Base-by-base conservation (phyloP, 2,797 vertebrate genomes). In the Discoglossus pictus region DNA sequence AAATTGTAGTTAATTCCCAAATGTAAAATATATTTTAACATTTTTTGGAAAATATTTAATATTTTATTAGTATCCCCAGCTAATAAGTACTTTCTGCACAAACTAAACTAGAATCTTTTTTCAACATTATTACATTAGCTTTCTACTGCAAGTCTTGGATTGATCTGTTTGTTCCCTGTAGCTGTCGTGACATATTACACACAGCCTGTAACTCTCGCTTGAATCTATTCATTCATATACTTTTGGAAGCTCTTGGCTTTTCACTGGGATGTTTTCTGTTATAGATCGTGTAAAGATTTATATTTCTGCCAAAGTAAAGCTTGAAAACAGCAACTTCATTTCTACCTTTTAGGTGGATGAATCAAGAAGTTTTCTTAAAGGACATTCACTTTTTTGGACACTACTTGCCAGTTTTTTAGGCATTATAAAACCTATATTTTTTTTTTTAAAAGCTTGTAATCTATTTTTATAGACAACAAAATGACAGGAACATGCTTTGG, bases 161-260 rank as follows among this genome's bases (percentile, higher is more conserved):
- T 71, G 60, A 71, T 71, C 61, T 64, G 61, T 58, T 58, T 59
- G 53, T 71, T 71, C 52, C 68, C 68, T 64, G 68, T 64, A 63
- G 68, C 61, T 64, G 68, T 64, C 36, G 52, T 71, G 68, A 71
- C 68, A 58, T 64, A 70, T 71, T 71, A 71, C 60, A 52, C 44
- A 58, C 44, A 36, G 60, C 52, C 68, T 58, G 52, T 58, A 71
- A 71, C 60, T 71, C 35, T 62, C 52, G 36, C 61, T 71, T 52
- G 44, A 52, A 64, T 58, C 56, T 63, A 64, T 71, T 71, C 64
- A 64, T 71, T 71, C 52, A 71, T 64, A 64, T 51, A 36, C 55
- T 68, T 68, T 68, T 68, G 55, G 65, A 44, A 17, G 36, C 68
- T 64, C 15, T 35, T 64, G 60, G 60, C 68, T 63, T 64, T 64